These are phyloP conservation scores for Zapus hudsonius DNA, from an alignment of 2,113 vertebrate genomes.

Conservation along the genomic window DNA sequence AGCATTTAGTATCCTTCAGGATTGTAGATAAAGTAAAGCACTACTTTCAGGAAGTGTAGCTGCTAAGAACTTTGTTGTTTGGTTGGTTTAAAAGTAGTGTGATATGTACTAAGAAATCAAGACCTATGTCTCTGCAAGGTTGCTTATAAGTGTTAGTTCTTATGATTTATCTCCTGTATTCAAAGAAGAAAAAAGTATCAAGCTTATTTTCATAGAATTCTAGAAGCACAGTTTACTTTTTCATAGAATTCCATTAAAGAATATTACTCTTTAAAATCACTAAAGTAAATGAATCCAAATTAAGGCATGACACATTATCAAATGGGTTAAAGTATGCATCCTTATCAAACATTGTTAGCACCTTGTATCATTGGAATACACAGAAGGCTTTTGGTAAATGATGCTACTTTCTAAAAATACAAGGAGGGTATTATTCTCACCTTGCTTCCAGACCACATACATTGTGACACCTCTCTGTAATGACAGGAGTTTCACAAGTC, in stretches of 20 bases:
- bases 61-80: background rate
- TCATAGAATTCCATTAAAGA: constrained; percentile 43
- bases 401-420: background rate
- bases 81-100: background rate
- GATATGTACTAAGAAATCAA: constrained; percentile 18
- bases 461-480: background rate
- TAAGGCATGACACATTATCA: constrained; percentile 17
- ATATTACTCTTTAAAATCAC: background rate
- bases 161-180: background rate
- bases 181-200: background rate
- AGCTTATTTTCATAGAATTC: background rate
- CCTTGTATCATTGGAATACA: background rate
- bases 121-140: background rate
- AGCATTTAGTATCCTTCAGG: background rate
- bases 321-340: background rate
- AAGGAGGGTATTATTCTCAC: constrained; percentile 5
- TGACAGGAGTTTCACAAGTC: background rate
- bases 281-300: constrained; percentile 15
- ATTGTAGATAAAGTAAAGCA: constrained; percentile 26
- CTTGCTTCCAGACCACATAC: background rate
- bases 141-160: constrained; percentile 5
- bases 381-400: constrained; percentile 1
- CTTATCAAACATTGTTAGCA: constrained; percentile 30
- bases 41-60: constrained; percentile 2
- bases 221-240: constrained; percentile 35